Base-by-base conservation (phyloP, 2,797 vertebrate genomes). In the Agapornis canus region DNA sequence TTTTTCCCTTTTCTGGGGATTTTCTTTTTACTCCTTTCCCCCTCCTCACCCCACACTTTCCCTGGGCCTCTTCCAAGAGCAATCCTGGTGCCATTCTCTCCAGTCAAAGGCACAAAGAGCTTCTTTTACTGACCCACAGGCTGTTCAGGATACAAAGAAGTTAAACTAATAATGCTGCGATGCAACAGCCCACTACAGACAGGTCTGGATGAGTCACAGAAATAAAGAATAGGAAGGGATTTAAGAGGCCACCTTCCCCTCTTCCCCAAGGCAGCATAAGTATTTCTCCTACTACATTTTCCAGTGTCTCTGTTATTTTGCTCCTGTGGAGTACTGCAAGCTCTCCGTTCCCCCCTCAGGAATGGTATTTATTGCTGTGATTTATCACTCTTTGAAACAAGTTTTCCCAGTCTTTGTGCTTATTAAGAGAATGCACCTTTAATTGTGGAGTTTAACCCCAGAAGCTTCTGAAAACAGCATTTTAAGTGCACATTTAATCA, bases 51-150 rank as follows among this genome's bases (percentile, higher is more conserved):
- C 91, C 69, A 86, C 92, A 84, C 81, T 96, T 95, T 84, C 35
- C 78, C 82, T 97, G 96, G 95, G 88, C 23, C 39, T 49, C 78
- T 88, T 96, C 96, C 97, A 97, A 97, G 88, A 96, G 91, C 52
- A 97, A 95, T 76, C 84, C 56, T 66, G 0, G 0, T 95, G 89
- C 91, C 92, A 95, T 88, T 95, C 91, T 96, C 94, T 94, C 95
- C 89, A 81, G 85, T 80, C 13, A 4, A 93, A 92, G 77, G 88
- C 90, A 97, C 95, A 97, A 96, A 97, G 96, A 97, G 13, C 88
- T 92, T 78, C 83, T 97, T 95, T 96, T 92, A 93, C 42, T 1
- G 0, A 57, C 56, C 56, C 66, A 49, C 82, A 82, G 86, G 40
- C 91, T 92, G 83, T 23, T 90, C 89, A 79, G 94, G 93, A 89